These are phyloP conservation scores for Phalloptychus januarius DNA, from an alignment of 2,797 vertebrate genomes.

Conservation along the genomic window DNA sequence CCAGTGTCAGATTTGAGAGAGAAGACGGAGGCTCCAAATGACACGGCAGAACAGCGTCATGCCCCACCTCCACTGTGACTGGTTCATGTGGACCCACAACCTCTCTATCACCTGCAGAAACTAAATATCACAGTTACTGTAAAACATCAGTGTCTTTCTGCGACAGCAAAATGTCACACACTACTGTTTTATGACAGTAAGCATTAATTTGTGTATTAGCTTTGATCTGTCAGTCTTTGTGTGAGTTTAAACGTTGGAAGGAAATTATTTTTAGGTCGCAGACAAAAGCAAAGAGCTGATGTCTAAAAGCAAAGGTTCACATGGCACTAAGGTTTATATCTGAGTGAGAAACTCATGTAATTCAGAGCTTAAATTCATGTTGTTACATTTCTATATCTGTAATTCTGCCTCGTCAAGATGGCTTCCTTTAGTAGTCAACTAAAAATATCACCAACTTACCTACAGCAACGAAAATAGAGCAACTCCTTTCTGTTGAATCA, in stretches of 20 bases:
- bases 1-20: not conserved
- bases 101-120: not conserved
- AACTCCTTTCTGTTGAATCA: not conserved
- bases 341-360: not conserved
- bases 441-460: not conserved
- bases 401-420: not conserved
- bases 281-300: too few relatives aligned
- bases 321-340: too few relatives aligned
- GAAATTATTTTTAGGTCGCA: not conserved
- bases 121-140: not conserved
- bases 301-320: not conserved
- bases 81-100: not conserved
- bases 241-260: too few relatives aligned
- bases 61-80: not conserved
- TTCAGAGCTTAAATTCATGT: not conserved
- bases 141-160: not conserved
- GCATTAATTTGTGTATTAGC: too few relatives aligned
- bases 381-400: not conserved
- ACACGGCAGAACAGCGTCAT: not conserved
- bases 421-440: not conserved
- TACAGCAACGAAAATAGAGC: not conserved
- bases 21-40: not conserved
- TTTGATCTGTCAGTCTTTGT: too few relatives aligned
- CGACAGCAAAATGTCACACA: not conserved
- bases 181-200: not conserved